Percentiles rank a stretch among this genome's conserved stretches.
phyloP scores from a whole-genome alignment of 30 jellyfish, hydroid and myxozoan genomes.

The Aurelia sp. region DNA sequence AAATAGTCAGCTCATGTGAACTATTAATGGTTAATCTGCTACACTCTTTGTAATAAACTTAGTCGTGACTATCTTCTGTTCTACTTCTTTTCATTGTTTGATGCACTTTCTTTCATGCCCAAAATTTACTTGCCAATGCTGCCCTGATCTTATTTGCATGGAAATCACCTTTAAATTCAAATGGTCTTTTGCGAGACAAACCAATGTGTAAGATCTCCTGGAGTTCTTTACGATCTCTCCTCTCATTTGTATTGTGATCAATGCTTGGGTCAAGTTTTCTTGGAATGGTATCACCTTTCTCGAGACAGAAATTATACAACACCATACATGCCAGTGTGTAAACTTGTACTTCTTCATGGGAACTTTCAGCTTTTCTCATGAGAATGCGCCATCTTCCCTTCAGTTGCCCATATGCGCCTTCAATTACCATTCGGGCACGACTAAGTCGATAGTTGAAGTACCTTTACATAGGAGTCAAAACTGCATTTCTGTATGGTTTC shows the following conservation, averaged over 20 bases:
- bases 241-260: background rate
- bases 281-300: constrained; percentile 8
- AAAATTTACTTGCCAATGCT: too few species aligned
- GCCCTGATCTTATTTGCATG: too few species aligned
- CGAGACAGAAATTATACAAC: constrained; percentile 44
- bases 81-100: too few species aligned
- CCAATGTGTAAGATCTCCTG: constrained; percentile 6
- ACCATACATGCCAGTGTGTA: constrained; percentile 40
- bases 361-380: constrained; percentile 36
- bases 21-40: too few species aligned
- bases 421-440: constrained; percentile 66
- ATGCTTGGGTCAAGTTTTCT: background rate
- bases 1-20: too few species aligned
- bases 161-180: too few species aligned
- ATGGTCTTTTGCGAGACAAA: background rate
- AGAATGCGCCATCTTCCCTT: constrained; percentile 38
- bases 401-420: constrained; percentile 50
- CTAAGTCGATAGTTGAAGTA: constrained; percentile 65
- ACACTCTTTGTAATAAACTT: too few species aligned
- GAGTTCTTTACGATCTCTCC: background rate
- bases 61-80: too few species aligned
- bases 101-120: too few species aligned
- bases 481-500: constrained; percentile 67
- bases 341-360: background rate
- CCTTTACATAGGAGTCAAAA: constrained; percentile 19